Percentiles rank a stretch among this genome's conserved stretches.
phyloP scores from a whole-genome alignment of 2,113 vertebrate genomes.

The Megaceryle maxima region DNA sequence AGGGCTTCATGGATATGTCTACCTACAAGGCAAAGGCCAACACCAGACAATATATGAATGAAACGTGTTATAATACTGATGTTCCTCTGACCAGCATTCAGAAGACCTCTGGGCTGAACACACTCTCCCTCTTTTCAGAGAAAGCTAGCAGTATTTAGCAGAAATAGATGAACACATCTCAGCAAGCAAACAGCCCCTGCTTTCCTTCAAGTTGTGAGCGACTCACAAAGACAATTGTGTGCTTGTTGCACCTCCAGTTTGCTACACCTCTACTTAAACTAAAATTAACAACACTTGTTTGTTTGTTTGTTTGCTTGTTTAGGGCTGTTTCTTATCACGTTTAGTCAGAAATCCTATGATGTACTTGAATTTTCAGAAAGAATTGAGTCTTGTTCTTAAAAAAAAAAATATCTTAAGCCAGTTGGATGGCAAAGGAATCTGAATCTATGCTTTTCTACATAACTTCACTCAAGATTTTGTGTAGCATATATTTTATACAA shows the following conservation, averaged over 20 bases:
- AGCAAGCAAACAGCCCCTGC: no score
- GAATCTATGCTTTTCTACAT: background rate
- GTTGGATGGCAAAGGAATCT: background rate
- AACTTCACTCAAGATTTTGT: background rate
- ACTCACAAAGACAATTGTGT: background rate
- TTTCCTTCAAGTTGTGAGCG: background rate
- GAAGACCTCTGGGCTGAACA: background rate
- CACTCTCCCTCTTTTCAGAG: background rate
- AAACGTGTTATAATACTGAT: background rate
- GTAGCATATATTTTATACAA: background rate
- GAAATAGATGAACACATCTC: background rate
- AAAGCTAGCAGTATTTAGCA: background rate
- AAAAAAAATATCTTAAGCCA: background rate
- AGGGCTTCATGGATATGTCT: background rate
- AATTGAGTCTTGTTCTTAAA: background rate
- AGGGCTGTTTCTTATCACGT: background rate
- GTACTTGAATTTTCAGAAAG: background rate
- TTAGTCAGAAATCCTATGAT: background rate
- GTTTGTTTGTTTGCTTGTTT: background rate
- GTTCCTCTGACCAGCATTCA: background rate
- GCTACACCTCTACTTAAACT: background rate
- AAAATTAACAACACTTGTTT: background rate
- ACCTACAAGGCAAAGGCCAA: background rate
- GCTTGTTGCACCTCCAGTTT: background rate
- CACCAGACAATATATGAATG: background rate